phyloP scores from a whole-genome alignment of 2,113 vertebrate species.

The Odocoileus virginianus region DNA sequence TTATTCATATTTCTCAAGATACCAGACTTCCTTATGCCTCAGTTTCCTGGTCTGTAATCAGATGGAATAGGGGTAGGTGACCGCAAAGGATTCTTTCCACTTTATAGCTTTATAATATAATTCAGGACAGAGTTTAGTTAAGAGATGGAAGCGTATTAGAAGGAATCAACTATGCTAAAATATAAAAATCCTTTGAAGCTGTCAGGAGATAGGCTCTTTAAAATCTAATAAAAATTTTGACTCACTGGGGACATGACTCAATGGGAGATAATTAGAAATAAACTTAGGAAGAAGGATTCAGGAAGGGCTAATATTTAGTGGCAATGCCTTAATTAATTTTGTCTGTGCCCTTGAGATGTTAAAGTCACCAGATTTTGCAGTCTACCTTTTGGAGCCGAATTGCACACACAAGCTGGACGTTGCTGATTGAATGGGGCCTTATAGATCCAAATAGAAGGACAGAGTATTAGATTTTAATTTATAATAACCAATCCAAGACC shows the following conservation, averaged over 20 bases:
- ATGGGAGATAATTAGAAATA: slow-evolving; percentile 72
- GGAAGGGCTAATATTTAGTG: slow-evolving; percentile 54
- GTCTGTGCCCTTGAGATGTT: slow-evolving; percentile 26
- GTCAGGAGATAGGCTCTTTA: slow-evolving; percentile 48
- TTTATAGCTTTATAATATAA: slow-evolving; percentile 36
- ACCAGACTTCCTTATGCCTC: slow-evolving; percentile 12
- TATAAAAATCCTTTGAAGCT: slow-evolving; percentile 69
- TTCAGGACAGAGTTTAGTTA: slow-evolving; percentile 62
- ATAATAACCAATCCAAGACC: slow-evolving; percentile 54
- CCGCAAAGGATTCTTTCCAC: slow-evolving; percentile 31
- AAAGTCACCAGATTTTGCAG: background rate
- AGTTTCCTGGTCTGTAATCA: slow-evolving; percentile 46
- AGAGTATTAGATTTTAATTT: slow-evolving; percentile 68
- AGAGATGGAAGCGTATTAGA: slow-evolving; percentile 55
- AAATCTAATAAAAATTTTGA: slow-evolving; percentile 71
- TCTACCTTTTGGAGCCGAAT: background rate
- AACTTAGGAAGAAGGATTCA: slow-evolving; percentile 42
- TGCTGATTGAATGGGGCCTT: slow-evolving; percentile 39
- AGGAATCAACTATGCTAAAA: slow-evolving; percentile 67
- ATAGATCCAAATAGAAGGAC: slow-evolving; percentile 50
- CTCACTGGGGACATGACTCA: slow-evolving; percentile 59
- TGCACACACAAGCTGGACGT: slow-evolving; percentile 3
- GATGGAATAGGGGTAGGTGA: slow-evolving; percentile 49
- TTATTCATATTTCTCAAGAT: background rate
- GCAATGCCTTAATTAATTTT: slow-evolving; percentile 67